phyloP scores from a whole-genome alignment of 2,113 vertebrate species.

The Elaphurus davidianus region DNA sequence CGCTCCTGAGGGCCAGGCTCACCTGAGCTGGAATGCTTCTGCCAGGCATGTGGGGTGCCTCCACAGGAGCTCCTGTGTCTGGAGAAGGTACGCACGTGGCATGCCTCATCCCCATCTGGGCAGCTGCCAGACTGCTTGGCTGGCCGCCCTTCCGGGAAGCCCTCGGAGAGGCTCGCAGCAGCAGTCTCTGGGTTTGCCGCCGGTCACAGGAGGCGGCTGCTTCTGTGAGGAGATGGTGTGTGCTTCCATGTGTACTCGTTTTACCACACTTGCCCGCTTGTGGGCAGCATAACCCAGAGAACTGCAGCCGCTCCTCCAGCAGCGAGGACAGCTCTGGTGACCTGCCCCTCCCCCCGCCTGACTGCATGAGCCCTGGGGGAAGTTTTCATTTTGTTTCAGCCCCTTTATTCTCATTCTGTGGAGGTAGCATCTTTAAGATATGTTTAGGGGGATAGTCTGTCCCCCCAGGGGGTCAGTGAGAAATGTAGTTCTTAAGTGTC shows the following conservation, averaged over 20 bases:
- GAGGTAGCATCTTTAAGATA: neutral
- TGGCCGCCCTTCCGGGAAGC: neutral
- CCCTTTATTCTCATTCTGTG: slow-evolving; percentile 16
- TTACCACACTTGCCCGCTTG: neutral
- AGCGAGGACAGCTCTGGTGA: neutral
- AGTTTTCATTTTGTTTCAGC: neutral
- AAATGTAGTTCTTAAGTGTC: slow-evolving; percentile 61
- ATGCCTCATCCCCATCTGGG: neutral
- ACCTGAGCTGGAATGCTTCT: neutral
- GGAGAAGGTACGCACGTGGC: neutral
- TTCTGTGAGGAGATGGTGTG: neutral
- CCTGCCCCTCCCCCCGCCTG: neutral
- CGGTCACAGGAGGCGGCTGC: neutral
- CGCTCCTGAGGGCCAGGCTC: neutral
- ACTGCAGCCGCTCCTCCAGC: neutral
- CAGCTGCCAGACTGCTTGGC: neutral
- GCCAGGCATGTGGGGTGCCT: neutral
- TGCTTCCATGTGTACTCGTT: neutral
- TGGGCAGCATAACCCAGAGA: neutral
- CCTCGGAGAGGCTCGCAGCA: neutral
- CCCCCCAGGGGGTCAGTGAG: neutral
- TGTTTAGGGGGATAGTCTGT: neutral
- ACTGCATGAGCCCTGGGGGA: neutral
- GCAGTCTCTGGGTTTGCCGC: neutral
- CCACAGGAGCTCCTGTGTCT: neutral